phyloP scores from a whole-genome alignment of 2,888 invertebrate genomes.

The Julus scanicus region DNA sequence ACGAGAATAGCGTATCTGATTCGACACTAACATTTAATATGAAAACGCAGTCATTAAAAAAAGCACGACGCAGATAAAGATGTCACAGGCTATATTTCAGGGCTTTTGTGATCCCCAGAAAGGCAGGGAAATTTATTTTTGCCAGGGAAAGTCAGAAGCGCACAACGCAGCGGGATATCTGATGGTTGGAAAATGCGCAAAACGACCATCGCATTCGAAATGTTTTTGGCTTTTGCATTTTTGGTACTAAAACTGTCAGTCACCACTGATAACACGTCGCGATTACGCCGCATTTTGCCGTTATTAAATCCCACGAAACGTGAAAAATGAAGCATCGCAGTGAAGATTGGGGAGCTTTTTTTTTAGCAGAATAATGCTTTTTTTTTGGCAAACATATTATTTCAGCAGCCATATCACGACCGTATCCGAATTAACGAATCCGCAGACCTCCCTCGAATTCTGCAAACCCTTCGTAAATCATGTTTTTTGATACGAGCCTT shows the following conservation, averaged over 20 bases:
- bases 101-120: background rate
- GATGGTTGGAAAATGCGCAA: background rate
- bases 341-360: too few species aligned
- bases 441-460: background rate
- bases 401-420: background rate
- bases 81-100: conserved; percentile 14
- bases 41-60: conserved; percentile 3
- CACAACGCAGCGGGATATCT: conserved; percentile 9
- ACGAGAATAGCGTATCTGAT: background rate
- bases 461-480: background rate
- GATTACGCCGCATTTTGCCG: background rate
- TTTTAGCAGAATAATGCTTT: too few species aligned
- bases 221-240: background rate
- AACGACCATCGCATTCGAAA: background rate
- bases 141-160: background rate
- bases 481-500: too few species aligned
- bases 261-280: background rate
- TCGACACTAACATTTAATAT: conserved; percentile 5
- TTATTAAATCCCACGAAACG: background rate
- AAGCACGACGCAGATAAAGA: conserved; percentile 24
- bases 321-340: background rate
- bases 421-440: background rate
- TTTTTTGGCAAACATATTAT: background rate
- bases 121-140: background rate
- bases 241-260: background rate